Evolutionary conservation across 2,797 vertebrate genomes (phyloP).

Genomic region (Spinus pinus): DNA sequence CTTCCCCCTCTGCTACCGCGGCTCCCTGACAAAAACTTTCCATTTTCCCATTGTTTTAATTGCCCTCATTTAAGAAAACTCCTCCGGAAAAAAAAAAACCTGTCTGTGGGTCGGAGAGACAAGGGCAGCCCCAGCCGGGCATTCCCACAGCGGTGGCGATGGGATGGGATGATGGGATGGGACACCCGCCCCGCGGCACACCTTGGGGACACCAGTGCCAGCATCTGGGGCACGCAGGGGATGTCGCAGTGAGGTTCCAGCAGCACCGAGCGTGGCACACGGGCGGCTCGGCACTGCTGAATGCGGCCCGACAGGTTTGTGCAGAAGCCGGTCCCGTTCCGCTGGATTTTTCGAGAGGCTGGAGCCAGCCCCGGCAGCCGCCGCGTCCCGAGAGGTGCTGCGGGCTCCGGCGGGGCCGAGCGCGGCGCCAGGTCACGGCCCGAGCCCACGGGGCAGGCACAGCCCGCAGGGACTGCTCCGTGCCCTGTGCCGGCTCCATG

Average conservation of each 20-base stretch:
- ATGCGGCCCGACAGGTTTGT: conserved; percentile 29
- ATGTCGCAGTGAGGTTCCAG: background rate
- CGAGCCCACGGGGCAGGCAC: background rate
- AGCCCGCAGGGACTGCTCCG: background rate
- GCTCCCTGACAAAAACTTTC: conserved; percentile 34
- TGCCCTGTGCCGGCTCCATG: too few relatives aligned
- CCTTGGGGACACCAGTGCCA: accelerated
- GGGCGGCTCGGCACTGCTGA: background rate
- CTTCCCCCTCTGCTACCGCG: background rate
- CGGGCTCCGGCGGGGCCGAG: background rate
- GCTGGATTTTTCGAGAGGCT: conserved; percentile 55
- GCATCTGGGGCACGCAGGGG: background rate
- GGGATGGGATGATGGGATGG: background rate
- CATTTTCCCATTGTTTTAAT: conserved; percentile 45
- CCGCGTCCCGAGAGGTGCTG: background rate
- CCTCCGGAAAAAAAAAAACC: background rate
- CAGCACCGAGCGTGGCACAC: background rate
- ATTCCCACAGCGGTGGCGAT: accelerated
- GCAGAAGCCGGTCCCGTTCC: conserved; percentile 2
- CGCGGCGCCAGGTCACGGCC: background rate
- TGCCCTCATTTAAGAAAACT: background rate
- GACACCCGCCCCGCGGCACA: accelerated
- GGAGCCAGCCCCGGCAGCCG: conserved; percentile 10
- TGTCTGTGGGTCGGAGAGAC: background rate
- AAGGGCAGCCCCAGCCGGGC: accelerated